These are phyloP conservation scores for Rhinoraja longicauda DNA, from an alignment of 2,797 vertebrate genomes.

Conservation along the genomic window DNA sequence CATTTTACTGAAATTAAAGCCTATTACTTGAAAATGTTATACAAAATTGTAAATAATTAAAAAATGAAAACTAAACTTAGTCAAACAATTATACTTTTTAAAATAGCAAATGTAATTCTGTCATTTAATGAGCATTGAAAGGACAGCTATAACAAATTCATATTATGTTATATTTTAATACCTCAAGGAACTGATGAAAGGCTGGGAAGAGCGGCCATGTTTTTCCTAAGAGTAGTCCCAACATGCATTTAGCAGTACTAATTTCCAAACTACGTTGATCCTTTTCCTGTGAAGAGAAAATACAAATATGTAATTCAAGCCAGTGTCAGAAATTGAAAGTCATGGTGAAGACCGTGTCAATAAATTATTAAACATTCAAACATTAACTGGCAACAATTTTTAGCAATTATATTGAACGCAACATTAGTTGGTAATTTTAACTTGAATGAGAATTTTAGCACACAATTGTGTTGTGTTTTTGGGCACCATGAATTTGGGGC, in stretches of 20 bases:
- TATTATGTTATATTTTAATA: constrained; percentile 49
- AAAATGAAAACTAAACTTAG: background rate
- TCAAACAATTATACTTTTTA: background rate
- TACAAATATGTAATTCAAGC: constrained; percentile 43
- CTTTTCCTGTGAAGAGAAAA: constrained; percentile 79
- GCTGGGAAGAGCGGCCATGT: constrained; percentile 97
- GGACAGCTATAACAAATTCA: background rate
- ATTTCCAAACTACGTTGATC: constrained; percentile 99
- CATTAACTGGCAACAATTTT: background rate
- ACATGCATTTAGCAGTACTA: constrained; percentile 98
- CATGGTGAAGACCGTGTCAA: background rate
- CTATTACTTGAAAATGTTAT: background rate
- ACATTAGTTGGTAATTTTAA: background rate
- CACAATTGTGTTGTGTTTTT: background rate
- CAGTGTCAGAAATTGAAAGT: background rate
- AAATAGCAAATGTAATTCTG: background rate
- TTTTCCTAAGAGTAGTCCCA: constrained; percentile 96
- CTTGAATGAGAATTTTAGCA: background rate
- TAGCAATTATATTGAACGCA: background rate
- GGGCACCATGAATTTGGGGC: background rate
- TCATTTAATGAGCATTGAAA: background rate
- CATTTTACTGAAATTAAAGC: background rate
- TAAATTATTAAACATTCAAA: background rate
- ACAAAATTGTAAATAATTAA: background rate
- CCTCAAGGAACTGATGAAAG: constrained; percentile 99